Percentiles rank a stretch among this genome's conserved stretches.
Evolutionary conservation across 2,113 vertebrate genomes (phyloP).

Genomic region (Setophaga coronata): DNA sequence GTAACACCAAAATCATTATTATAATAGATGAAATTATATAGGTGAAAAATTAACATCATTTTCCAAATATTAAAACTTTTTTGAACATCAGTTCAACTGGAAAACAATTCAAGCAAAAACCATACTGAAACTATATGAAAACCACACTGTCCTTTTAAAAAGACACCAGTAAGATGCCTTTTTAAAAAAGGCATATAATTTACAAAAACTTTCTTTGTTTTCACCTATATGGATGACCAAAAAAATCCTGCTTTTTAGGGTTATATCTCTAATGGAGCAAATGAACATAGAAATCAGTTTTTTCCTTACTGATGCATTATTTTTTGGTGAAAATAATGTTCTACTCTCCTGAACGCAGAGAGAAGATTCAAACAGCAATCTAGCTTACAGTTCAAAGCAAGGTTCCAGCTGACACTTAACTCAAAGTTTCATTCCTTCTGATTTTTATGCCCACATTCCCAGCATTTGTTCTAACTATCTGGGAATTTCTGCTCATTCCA

Average conservation of each 20-base stretch:
- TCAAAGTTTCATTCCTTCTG: background rate
- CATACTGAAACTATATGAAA: background rate
- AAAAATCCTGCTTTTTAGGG: background rate
- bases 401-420: background rate
- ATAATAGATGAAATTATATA: background rate
- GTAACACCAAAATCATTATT: background rate
- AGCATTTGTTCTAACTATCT: background rate
- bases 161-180: background rate
- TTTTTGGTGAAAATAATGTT: background rate
- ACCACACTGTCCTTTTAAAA: background rate
- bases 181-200: background rate
- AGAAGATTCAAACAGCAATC: background rate
- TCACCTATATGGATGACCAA: background rate
- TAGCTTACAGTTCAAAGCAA: background rate
- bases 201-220: background rate
- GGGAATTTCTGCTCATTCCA: background rate
- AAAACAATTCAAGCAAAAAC: background rate
- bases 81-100: background rate
- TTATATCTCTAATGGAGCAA: background rate
- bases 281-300: accelerated
- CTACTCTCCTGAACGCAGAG: background rate
- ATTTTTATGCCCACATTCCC: background rate
- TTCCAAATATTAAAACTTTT: background rate
- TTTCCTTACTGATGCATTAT: background rate
- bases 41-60: background rate